Base-by-base conservation (phyloP, 2,113 vertebrate genomes). In the Nanorana parkeri region DNA sequence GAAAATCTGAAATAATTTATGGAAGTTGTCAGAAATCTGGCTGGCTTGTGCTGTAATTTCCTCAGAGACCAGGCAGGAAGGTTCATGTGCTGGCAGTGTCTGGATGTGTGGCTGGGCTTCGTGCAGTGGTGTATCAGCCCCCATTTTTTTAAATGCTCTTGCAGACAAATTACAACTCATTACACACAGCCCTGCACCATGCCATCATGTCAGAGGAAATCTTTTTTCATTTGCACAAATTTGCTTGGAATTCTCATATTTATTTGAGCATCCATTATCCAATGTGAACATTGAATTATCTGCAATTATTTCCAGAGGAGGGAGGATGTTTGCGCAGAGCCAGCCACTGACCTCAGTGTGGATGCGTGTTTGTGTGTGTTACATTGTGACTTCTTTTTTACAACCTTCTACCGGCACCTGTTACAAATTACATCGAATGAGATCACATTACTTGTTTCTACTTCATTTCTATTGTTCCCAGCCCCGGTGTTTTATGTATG, bases 211-310 rank as follows among this genome's bases (percentile, higher is more conserved):
- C 97, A 98, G 93, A 95, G 95, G 94, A 95, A 97, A 97, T 97
- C 95, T 97, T 97, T 97, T 97, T 97, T 97, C 96, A 98, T 99
- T 98, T 96, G 95, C 96, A 97, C 96, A 97, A 97, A 97, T 98
- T 96, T 97, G 96, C 96, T 95, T 96, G 95, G 96, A 97, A 97
- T 98, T 97, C 96, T 97, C 94, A 96, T 96, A 96, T 97, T 98
- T 97, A 97, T 95, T 96, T 94, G 87, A 94, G 94, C 95, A 95
- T 97, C 97, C 96, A 98, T 99, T 99, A 99, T 98, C 97, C 91
- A 94, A 98, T 94, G 93, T 93, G 94, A 94, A 96, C 97, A 99
- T 98, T 95, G 89, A 96, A 99, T 99, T 99, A 98, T 93, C 93
- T 90, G 91, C 95, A 96, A 97, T 98, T 98, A 98, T 96, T 97